These are phyloP conservation scores for Phorcus lineatus DNA, from an alignment of 2,888 invertebrate genomes.

Conservation along the genomic window DNA sequence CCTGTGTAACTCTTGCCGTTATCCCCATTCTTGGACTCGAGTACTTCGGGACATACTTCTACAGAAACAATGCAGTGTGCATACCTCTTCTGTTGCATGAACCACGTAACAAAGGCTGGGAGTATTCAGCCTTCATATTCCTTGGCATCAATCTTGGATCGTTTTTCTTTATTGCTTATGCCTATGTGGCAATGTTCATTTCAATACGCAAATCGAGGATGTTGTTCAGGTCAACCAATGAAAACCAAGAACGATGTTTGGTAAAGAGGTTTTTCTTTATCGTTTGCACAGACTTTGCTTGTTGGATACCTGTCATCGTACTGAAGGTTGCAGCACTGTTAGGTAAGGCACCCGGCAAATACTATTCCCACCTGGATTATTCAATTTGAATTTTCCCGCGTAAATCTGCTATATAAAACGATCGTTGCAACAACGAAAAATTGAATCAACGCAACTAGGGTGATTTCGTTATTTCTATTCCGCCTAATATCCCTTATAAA, in stretches of 20 bases:
- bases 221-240: conserved; percentile 43
- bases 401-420: no score
- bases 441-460: no score
- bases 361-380: no score
- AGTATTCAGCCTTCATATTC: conserved; percentile 53
- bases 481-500: no score
- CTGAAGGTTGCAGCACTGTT: conserved; percentile 48
- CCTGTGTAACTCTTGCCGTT: conserved; percentile 40
- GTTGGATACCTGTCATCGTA: conserved; percentile 55
- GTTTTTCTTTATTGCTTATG: conserved; percentile 48
- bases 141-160: conserved; percentile 50
- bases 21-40: conserved; percentile 42
- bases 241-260: conserved; percentile 46
- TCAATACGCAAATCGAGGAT: conserved; percentile 45
- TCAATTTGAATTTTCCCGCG: no score
- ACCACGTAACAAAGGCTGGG: conserved; percentile 43
- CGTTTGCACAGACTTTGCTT: conserved; percentile 52
- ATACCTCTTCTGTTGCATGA: conserved; percentile 42
- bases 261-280: conserved; percentile 53
- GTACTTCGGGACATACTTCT: conserved; percentile 49
- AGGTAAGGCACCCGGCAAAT: conserved; percentile 35
- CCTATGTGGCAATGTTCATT: conserved; percentile 51
- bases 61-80: conserved; percentile 54
- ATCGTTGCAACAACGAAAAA: no score
- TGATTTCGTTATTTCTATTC: no score